Percentiles rank a stretch among this genome's conserved stretches.
Evolutionary conservation across 2,113 vertebrate genomes (phyloP).

Genomic region (Lycocorax pyrrhopterus): DNA sequence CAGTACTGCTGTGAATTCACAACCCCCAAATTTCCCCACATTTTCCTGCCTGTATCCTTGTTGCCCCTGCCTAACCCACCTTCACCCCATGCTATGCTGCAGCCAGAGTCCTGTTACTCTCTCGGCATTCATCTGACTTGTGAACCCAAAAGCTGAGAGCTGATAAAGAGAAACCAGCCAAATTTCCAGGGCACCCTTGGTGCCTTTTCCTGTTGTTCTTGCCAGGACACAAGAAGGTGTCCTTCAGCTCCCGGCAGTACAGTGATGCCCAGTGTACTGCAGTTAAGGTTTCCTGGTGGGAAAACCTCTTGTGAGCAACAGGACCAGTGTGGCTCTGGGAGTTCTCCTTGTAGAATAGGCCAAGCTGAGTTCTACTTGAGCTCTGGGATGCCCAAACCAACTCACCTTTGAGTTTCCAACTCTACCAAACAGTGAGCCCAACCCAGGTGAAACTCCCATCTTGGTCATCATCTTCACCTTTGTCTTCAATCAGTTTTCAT

Average conservation of each 20-base stretch:
- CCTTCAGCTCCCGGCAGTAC: background rate
- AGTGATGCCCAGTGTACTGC: background rate
- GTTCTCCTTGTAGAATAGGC: fast-evolving
- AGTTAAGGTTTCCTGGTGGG: background rate
- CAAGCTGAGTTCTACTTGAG: background rate
- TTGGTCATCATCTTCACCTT: background rate
- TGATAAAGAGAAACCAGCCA: background rate
- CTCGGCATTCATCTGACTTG: background rate
- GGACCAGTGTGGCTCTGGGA: fast-evolving
- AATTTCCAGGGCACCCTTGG: background rate
- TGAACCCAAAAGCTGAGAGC: background rate
- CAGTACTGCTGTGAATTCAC: background rate
- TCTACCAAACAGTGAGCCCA: background rate
- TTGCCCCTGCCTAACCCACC: background rate
- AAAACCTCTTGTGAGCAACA: background rate
- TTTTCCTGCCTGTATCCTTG: background rate
- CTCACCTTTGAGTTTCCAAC: background rate
- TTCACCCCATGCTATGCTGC: background rate
- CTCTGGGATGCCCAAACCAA: background rate
- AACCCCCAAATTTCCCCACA: fast-evolving
- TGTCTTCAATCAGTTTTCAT: background rate
- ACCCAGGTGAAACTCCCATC: background rate
- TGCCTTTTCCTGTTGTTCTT: background rate
- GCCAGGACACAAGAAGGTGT: background rate
- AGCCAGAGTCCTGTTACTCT: background rate